Conservation (phyloP, 92 coral and sea anemone genomes). For the Epizoanthus stellaris region DNA sequence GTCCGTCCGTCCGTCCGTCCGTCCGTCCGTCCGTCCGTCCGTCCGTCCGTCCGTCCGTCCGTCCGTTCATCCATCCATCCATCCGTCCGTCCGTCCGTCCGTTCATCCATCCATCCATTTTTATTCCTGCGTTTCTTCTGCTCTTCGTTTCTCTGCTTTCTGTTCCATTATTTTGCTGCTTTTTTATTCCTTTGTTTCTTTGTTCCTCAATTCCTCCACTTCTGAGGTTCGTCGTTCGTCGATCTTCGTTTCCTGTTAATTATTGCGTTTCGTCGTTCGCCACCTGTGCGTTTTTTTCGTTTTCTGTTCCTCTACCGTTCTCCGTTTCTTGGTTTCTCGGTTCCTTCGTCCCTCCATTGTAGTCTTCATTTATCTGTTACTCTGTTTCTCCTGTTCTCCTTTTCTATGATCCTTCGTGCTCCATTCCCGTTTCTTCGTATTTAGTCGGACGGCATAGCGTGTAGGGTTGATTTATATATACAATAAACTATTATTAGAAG, state of each 20-base stretch:
- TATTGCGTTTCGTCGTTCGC: not conserved
- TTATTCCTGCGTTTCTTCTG: not conserved
- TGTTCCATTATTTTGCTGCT: not conserved
- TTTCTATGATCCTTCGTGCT: not conserved
- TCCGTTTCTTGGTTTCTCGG: not conserved
- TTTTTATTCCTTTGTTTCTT: not conserved
- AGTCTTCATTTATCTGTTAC: no score
- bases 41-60: no score
- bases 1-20: not conserved
- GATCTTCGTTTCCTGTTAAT: not conserved
- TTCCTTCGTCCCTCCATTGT: not conserved
- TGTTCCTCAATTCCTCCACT: not conserved
- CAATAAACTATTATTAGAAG: no score
- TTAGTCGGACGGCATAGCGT: no score
- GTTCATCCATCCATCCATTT: not conserved
- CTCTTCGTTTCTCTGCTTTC: not conserved
- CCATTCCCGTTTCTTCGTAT: no score
- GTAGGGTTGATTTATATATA: no score
- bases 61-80: no score
- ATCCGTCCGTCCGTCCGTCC: not conserved
- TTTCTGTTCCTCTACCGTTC: not conserved
- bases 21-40: no score
- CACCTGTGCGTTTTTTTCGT: not conserved
- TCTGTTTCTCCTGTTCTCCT: not conserved
- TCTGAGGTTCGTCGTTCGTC: not conserved